phyloP scores from a whole-genome alignment of 2,113 vertebrate genomes.

The Heptranchias perlo region DNA sequence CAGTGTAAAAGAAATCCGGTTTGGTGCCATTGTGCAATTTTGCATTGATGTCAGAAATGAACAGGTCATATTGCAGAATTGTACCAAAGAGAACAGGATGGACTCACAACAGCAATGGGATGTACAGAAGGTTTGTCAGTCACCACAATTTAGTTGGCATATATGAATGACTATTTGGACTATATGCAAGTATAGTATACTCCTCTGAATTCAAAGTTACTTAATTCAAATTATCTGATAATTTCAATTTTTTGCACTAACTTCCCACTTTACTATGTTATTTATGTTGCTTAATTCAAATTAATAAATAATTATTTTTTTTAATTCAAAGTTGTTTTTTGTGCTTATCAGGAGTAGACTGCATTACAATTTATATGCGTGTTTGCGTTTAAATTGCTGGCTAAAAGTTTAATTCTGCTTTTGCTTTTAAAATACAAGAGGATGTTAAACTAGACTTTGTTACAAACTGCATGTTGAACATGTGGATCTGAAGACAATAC shows the following conservation, averaged over 20 bases:
- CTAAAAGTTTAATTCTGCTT: background rate
- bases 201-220: background rate
- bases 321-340: too few species aligned
- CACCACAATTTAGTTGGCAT: background rate
- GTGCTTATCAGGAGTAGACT: too few species aligned
- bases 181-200: background rate
- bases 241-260: too few species aligned
- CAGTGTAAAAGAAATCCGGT: conserved; percentile 61
- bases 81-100: conserved; percentile 48
- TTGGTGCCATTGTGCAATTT: conserved; percentile 51
- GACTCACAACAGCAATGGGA: conserved; percentile 64
- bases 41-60: conserved; percentile 65
- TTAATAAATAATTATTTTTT: too few species aligned
- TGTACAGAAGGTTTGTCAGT: conserved; percentile 61
- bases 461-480: background rate
- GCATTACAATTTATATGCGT: too few species aligned
- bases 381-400: background rate
- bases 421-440: background rate
- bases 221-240: background rate
- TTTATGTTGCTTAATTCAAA: too few species aligned
- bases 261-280: too few species aligned
- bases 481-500: background rate
- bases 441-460: background rate
- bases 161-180: background rate
- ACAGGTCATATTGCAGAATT: conserved; percentile 63